These are phyloP conservation scores for Pluvialis apricaria DNA, from an alignment of 2,113 vertebrate species.

Conservation along the genomic window DNA sequence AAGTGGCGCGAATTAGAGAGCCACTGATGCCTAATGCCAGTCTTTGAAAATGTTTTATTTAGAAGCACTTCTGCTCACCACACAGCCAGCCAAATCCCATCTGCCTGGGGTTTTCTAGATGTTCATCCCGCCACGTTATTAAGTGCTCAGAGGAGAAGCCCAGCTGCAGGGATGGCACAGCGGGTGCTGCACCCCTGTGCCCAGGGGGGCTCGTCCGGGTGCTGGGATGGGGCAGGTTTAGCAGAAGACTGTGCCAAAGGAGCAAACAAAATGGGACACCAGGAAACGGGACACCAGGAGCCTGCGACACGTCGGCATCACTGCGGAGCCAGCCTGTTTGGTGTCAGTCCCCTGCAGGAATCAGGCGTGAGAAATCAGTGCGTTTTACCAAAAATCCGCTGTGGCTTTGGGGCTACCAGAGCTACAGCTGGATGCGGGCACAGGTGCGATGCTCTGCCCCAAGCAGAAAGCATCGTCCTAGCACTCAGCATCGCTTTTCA, in stretches of 20 bases:
- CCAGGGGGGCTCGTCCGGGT: rapidly evolving
- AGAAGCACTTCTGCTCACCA: conserved; percentile 22
- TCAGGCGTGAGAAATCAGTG: not conserved
- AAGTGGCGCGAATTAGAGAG: conserved; percentile 2
- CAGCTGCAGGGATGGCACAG: not conserved
- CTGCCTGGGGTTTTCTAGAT: not conserved
- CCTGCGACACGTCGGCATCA: rapidly evolving
- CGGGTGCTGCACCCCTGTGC: not conserved
- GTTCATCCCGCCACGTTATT: rapidly evolving
- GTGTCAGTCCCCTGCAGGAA: not conserved
- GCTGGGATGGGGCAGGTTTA: not conserved
- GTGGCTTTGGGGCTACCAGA: rapidly evolving
- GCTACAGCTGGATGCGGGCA: rapidly evolving
- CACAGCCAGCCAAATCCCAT: not conserved
- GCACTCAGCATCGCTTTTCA: not conserved
- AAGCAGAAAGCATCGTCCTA: not conserved
- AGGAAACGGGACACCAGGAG: rapidly evolving
- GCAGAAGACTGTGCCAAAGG: not conserved
- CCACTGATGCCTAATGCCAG: conserved; percentile 47
- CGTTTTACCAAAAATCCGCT: not conserved
- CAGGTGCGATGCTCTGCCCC: rapidly evolving
- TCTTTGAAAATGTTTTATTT: conserved; percentile 56
- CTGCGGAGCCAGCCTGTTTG: not conserved
- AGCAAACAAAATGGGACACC: not conserved
- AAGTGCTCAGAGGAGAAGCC: rapidly evolving